Evolutionary conservation across 2,113 vertebrate genomes (phyloP).

Genomic region (Sterna hirundo): DNA sequence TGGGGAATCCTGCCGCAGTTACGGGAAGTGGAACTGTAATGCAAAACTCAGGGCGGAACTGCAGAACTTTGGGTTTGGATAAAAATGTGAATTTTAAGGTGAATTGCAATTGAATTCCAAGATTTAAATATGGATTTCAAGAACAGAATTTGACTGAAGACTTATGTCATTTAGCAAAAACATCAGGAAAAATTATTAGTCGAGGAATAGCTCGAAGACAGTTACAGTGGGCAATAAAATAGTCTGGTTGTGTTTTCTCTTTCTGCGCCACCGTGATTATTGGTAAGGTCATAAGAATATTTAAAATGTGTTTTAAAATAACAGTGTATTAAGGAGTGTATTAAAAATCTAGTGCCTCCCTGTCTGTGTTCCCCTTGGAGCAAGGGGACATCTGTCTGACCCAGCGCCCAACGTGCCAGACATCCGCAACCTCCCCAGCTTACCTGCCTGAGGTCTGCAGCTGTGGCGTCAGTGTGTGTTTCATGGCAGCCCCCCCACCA

Average conservation of each 20-base stretch:
- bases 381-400: not conserved
- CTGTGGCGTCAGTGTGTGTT: not conserved
- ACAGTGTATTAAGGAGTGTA: too few relatives aligned
- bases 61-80: not conserved
- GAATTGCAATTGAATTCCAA: not conserved
- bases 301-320: not conserved
- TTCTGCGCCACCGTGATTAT: not conserved
- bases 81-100: not conserved
- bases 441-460: not conserved
- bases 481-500: not conserved
- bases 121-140: not conserved
- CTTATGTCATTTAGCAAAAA: not conserved
- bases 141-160: not conserved
- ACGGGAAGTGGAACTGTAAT: not conserved
- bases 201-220: not conserved
- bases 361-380: not conserved
- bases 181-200: not conserved
- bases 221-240: not conserved
- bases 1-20: not conserved
- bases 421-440: not conserved
- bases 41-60: not conserved
- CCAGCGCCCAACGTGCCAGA: not conserved
- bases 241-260: not conserved
- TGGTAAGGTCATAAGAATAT: not conserved
- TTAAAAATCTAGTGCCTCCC: not conserved